Evolutionary conservation across 2,888 invertebrate genomes (phyloP), one percentile per base, ranked within the genome.

Genomic region (Mythimna albipuncta): DNA sequence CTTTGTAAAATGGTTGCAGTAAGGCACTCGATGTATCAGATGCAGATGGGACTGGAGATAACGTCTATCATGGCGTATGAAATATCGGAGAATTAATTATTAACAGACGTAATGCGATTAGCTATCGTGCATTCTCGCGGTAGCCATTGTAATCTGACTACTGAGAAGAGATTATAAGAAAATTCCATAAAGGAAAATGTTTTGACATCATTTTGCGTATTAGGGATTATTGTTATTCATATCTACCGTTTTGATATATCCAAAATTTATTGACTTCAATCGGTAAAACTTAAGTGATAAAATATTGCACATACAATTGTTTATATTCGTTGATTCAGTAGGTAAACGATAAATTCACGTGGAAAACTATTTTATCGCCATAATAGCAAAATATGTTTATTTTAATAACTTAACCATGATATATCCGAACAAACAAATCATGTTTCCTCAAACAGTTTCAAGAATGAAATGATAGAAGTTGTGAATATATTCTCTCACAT

Each of bases 61-160:
- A 91, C 89, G 93, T 94, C 94, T 89, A 92, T 94, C 93, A 93
- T 83, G 85, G 85, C 86, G 88, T 91, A 93, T 93, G 92, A 93
- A 93, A 94, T 93, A 93, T 94, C 92, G 88, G 91, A 89, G 92
- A 93, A 93, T 93, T 94, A 94, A 94, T 94, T 94, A 94, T 91
- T 91, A 90, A 91, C 89, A 92, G 90, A 91, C 90, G 89, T 94
- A 93, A 94, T 94, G 90, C 92, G 94, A 93, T 93, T 93, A 94
- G 91, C 90, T 93, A 93, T 93, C 93, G 87, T 85, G 86, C 89
- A 87, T 90, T 89, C 92, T 88, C 82, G 89, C 91, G 87, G 93
- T 92, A 92, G 90, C 90, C 88, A 91, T 92, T 93, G 91, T 92
- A 88, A 91, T 91, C 89, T 88, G 87, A 90, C 89, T 89, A 88